Evolutionary conservation across 2,113 vertebrate species (phyloP).

Genomic region (Pleuronectes platessa): DNA sequence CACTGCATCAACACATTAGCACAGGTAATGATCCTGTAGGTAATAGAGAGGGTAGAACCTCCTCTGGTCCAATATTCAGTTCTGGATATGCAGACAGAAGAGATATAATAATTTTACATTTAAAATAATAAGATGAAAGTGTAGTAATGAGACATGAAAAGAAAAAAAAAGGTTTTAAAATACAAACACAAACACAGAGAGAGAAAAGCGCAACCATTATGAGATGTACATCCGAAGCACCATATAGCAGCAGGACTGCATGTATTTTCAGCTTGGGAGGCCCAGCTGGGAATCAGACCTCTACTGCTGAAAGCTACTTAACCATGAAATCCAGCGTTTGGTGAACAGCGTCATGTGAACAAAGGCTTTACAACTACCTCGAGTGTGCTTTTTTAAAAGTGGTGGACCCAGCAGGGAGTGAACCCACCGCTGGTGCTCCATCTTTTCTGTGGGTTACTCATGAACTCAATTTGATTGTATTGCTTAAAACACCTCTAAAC

Average conservation of each 20-base stretch:
- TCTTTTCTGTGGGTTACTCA: slow-evolving; percentile 10
- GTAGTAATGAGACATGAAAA: background rate
- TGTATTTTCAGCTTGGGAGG: slow-evolving; percentile 23
- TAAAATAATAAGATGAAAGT: slow-evolving; percentile 5
- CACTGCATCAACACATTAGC: slow-evolving; percentile 65
- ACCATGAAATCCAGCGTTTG: slow-evolving; percentile 47
- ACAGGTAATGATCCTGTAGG: slow-evolving; percentile 71
- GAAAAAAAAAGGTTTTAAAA: background rate
- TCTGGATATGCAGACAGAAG: slow-evolving; percentile 5
- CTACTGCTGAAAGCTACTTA: slow-evolving; percentile 24
- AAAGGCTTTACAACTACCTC: slow-evolving; percentile 10
- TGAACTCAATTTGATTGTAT: background rate
- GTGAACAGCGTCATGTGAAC: slow-evolving; percentile 35
- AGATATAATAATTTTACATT: background rate
- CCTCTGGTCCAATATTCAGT: slow-evolving; percentile 28
- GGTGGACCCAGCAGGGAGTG: slow-evolving; percentile 15
- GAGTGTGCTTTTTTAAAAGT: slow-evolving; percentile 28
- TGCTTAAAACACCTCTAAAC: slow-evolving; percentile 17
- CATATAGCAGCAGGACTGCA: slow-evolving; percentile 12
- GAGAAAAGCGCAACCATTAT: slow-evolving; percentile 10
- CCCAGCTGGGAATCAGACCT: slow-evolving; percentile 48
- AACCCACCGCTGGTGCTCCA: slow-evolving; percentile 19
- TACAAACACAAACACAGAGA: slow-evolving; percentile 12
- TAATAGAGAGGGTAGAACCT: slow-evolving; percentile 40
- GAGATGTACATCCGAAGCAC: slow-evolving; percentile 11